These are phyloP conservation scores for Byasa hedistus DNA, from an alignment of 2,888 invertebrate species.

Conservation along the genomic window DNA sequence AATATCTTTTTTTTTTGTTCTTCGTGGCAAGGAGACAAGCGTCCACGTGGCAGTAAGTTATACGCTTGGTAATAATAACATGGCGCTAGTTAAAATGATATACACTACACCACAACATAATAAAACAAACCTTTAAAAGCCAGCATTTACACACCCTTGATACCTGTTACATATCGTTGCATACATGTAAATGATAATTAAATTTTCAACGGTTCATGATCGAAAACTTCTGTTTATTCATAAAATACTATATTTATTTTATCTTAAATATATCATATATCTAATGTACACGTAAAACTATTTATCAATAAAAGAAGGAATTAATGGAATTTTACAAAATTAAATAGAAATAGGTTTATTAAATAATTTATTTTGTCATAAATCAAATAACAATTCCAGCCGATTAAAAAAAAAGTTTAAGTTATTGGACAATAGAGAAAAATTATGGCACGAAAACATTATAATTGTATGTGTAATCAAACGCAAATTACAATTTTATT, in stretches of 20 bases:
- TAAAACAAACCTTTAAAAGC: too few relatives aligned
- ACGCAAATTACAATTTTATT: background rate
- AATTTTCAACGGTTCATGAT: too few relatives aligned
- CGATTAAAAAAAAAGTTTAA: constrained; percentile 14
- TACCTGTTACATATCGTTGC: too few relatives aligned
- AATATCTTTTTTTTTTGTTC: too few relatives aligned
- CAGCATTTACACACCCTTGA: too few relatives aligned
- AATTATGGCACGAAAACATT: constrained; percentile 26
- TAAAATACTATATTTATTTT: background rate
- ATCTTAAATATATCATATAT: background rate
- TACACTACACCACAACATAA: too few relatives aligned
- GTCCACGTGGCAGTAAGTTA: too few relatives aligned
- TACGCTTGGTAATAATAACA: too few relatives aligned
- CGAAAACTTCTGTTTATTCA: too few relatives aligned
- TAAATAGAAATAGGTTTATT: background rate
- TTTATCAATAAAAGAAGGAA: background rate
- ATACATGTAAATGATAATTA: too few relatives aligned
- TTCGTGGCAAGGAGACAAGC: too few relatives aligned
- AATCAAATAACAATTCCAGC: constrained; percentile 15
- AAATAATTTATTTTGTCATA: constrained; percentile 20
- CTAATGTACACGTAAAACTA: background rate
- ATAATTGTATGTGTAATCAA: constrained; percentile 2
- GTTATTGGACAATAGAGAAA: constrained; percentile 9
- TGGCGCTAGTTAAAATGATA: too few relatives aligned
- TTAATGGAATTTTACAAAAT: background rate